Evolutionary conservation across 1,140 invertebrate genomes (phyloP).

Genomic region (Heterodera schachtii): DNA sequence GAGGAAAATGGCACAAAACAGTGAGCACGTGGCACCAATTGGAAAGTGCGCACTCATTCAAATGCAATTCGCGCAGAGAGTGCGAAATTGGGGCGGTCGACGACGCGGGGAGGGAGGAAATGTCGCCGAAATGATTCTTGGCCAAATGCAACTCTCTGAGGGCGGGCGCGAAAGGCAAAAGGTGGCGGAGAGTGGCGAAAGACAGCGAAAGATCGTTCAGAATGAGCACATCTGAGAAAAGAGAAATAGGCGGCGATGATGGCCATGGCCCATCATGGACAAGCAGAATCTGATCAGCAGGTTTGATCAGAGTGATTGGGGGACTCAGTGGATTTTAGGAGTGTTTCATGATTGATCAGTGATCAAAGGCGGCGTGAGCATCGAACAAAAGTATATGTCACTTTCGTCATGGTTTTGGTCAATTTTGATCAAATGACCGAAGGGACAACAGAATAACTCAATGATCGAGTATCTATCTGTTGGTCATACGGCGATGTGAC

Average conservation of each 20-base stretch:
- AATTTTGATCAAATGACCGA: no score
- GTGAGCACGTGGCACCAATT: conserved; percentile 33
- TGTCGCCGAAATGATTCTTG: not conserved
- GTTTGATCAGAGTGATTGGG: no score
- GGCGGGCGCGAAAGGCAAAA: conserved; percentile 5
- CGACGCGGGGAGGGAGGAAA: conserved; percentile 7
- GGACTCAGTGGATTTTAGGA: no score
- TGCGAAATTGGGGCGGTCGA: not conserved
- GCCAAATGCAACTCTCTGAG: conserved; percentile 12
- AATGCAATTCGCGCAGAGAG: conserved; percentile 29
- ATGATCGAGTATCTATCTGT: no score
- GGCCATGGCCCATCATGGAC: no score
- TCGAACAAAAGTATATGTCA: no score
- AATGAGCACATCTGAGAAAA: conserved; percentile 17
- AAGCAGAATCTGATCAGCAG: no score
- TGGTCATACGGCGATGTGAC: no score
- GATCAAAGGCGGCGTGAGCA: no score
- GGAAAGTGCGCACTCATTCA: conserved; percentile 36
- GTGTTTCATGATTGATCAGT: no score
- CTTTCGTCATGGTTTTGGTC: no score
- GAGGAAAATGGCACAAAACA: conserved; percentile 6
- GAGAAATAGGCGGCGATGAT: not conserved
- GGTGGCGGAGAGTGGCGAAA: not conserved
- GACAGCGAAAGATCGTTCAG: conserved; percentile 19
- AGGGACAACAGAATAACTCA: no score